Evolutionary conservation across 2,113 vertebrate genomes (phyloP).

Genomic region (Isurus oxyrinchus): DNA sequence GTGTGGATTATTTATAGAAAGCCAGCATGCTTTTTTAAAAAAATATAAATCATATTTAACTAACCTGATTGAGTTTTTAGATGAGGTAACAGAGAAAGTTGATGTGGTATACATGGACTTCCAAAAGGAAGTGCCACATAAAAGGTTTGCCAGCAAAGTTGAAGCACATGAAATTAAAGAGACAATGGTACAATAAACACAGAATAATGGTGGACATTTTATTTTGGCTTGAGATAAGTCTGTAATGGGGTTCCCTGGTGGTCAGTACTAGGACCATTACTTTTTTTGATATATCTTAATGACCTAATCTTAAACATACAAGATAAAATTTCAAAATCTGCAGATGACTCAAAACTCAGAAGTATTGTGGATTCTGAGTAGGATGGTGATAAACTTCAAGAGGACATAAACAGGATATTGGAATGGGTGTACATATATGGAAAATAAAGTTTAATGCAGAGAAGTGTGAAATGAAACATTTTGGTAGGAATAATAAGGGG

Average conservation of each 20-base stretch:
- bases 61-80: background rate
- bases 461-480: no score
- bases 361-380: no score
- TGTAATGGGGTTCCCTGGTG: background rate
- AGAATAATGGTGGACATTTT: background rate
- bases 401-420: no score
- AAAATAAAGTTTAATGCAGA: no score
- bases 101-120: background rate
- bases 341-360: no score
- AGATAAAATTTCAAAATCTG: no score
- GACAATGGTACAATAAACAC: background rate
- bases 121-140: background rate
- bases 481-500: no score
- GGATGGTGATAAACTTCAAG: no score
- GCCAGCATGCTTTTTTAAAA: background rate
- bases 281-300: background rate
- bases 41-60: background rate
- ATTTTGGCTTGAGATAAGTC: background rate
- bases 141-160: background rate
- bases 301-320: no score
- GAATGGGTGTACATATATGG: no score
- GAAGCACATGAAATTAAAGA: background rate
- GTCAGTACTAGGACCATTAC: background rate
- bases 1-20: background rate
- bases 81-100: background rate